A percentile compares a stretch with the other conserved stretches of the same genome.
phyloP scores from a whole-genome alignment of 2,888 invertebrate genomes.

The Caenorhabditis angaria region DNA sequence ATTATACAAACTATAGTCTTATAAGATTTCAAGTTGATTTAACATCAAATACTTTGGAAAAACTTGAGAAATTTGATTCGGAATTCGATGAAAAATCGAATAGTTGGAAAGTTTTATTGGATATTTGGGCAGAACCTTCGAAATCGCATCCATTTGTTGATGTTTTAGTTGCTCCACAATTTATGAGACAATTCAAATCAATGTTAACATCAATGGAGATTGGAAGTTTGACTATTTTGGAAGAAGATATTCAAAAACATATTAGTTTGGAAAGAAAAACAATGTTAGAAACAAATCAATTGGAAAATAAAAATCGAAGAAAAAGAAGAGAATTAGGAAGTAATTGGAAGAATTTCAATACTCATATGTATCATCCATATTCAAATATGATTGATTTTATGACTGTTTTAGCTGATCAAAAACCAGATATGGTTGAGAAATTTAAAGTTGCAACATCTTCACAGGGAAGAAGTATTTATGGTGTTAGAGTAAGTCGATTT shows the following conservation, averaged over 20 bases:
- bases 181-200: constrained; percentile 17
- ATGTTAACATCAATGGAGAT: constrained; percentile 13
- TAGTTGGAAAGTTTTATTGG: constrained; percentile 47
- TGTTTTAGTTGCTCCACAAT: constrained; percentile 63
- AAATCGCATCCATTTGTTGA: constrained; percentile 48
- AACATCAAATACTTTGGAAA: constrained; percentile 22
- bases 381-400: constrained; percentile 65
- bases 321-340: constrained; percentile 13
- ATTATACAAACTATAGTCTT: constrained; percentile 1
- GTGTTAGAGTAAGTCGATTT: constrained; percentile 53
- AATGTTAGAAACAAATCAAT: background rate
- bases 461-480: constrained; percentile 62
- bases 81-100: constrained; percentile 26
- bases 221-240: constrained; percentile 19
- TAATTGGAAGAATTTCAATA: constrained; percentile 47
- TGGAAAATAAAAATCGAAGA: background rate
- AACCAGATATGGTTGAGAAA: constrained; percentile 54
- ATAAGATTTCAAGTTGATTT: constrained; percentile 33
- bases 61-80: constrained; percentile 29
- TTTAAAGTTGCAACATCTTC: constrained; percentile 62
- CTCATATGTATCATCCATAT: constrained; percentile 53
- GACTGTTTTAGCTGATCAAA: constrained; percentile 42
- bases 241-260: constrained; percentile 26
- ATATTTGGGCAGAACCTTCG: constrained; percentile 65
- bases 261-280: background rate